phyloP scores from a whole-genome alignment of 2,888 invertebrate genomes.

The Magallana nippona region DNA sequence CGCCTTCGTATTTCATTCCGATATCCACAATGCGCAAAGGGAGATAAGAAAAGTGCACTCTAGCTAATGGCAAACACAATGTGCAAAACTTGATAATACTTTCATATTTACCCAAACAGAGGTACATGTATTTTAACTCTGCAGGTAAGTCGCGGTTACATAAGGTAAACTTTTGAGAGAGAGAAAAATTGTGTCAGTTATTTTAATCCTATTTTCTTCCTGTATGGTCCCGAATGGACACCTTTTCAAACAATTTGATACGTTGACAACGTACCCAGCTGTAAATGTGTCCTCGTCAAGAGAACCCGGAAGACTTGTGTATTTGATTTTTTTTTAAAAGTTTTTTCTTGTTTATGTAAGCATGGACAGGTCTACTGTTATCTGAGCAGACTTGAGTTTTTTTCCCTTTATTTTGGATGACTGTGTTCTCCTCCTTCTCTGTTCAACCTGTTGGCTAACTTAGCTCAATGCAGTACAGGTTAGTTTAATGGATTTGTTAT shows the following conservation, averaged over 20 bases:
- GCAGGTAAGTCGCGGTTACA: neutral
- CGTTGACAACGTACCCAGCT: neutral
- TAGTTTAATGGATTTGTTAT: neutral
- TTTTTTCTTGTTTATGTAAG: no score
- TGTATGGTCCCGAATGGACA: neutral
- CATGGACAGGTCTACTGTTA: no score
- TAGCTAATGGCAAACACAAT: neutral
- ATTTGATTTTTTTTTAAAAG: neutral
- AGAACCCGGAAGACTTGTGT: constrained; percentile 4
- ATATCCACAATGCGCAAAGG: no score
- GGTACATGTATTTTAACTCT: constrained; percentile 5
- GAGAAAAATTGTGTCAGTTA: neutral
- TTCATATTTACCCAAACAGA: neutral
- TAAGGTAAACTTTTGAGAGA: no score
- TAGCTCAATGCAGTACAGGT: constrained; percentile 18
- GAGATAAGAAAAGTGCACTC: constrained; percentile 9
- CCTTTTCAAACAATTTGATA: neutral
- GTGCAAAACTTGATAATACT: neutral
- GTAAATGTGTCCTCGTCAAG: neutral
- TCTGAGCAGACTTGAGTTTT: neutral
- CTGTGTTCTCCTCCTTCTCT: neutral
- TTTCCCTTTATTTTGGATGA: neutral
- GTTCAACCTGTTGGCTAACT: neutral
- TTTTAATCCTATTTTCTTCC: neutral
- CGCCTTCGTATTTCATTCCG: no score